A percentile compares a stretch with the other conserved stretches of the same genome.
phyloP scores from a whole-genome alignment of 2,113 vertebrate species.

The Tinamus guttatus region DNA sequence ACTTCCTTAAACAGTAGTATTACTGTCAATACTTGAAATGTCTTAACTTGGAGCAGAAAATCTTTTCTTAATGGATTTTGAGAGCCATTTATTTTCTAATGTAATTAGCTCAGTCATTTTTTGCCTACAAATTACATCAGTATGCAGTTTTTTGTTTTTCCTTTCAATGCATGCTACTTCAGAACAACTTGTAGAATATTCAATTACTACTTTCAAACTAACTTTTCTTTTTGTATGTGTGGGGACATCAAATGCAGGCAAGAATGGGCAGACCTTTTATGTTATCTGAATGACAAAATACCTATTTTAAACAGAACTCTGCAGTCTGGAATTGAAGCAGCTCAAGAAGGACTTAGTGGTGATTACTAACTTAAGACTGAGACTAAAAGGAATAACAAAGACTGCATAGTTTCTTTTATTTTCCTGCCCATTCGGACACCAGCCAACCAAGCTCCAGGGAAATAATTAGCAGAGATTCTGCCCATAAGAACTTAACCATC shows the following conservation, averaged over 20 bases:
- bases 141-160: neutral
- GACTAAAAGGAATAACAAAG: neutral
- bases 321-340: neutral
- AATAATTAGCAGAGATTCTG: neutral
- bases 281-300: neutral
- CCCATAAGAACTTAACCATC: neutral
- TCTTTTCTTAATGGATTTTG: neutral
- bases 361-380: neutral
- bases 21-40: too few species aligned
- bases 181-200: neutral
- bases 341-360: neutral
- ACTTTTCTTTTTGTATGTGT: neutral
- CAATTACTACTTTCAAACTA: neutral
- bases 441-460: neutral
- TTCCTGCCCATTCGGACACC: neutral
- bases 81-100: neutral
- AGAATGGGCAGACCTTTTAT: neutral
- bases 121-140: neutral
- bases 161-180: neutral
- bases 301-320: neutral
- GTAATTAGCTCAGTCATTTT: neutral
- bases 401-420: neutral
- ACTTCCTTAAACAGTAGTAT: neutral
- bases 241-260: neutral
- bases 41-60: neutral